These are phyloP conservation scores for Eupithecia tripunctaria DNA, from an alignment of 2,888 invertebrate species.

Conservation along the genomic window DNA sequence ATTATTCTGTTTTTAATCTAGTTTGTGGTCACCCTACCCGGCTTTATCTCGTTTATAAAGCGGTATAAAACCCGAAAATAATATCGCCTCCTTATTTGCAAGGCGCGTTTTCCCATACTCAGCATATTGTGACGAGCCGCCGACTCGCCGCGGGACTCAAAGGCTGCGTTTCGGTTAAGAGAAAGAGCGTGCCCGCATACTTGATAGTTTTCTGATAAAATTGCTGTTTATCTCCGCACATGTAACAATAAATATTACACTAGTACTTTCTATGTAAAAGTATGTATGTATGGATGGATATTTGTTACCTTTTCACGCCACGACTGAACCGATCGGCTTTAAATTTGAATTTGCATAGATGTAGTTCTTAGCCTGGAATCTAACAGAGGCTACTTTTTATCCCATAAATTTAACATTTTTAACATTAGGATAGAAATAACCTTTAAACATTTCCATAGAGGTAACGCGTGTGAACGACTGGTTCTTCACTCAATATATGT, in stretches of 20 bases:
- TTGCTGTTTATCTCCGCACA: not conserved
- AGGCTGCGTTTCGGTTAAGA: not conserved
- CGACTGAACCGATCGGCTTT: too few relatives aligned
- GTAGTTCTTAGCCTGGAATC: too few relatives aligned
- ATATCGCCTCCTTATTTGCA: slow-evolving; percentile 51
- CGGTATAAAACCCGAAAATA: slow-evolving; percentile 51
- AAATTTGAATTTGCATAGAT: too few relatives aligned
- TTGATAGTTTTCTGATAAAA: not conserved
- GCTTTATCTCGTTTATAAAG: slow-evolving; percentile 49
- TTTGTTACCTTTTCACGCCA: too few relatives aligned
- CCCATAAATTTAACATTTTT: too few relatives aligned
- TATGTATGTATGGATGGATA: too few relatives aligned
- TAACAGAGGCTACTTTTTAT: too few relatives aligned
- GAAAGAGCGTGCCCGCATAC: not conserved
- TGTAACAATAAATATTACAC: not conserved
- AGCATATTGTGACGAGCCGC: slow-evolving; percentile 50
- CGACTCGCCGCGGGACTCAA: slow-evolving; percentile 34
- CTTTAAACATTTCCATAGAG: too few relatives aligned
- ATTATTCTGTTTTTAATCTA: not conserved
- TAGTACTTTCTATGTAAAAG: too few relatives aligned
- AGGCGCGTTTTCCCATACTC: slow-evolving; percentile 42
- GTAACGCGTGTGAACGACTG: too few relatives aligned
- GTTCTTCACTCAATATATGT: too few relatives aligned
- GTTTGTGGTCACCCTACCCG: slow-evolving; percentile 23
- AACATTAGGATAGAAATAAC: too few relatives aligned